phyloP scores from a whole-genome alignment of 2,113 vertebrate species.

The Brachyistius frenatus region DNA sequence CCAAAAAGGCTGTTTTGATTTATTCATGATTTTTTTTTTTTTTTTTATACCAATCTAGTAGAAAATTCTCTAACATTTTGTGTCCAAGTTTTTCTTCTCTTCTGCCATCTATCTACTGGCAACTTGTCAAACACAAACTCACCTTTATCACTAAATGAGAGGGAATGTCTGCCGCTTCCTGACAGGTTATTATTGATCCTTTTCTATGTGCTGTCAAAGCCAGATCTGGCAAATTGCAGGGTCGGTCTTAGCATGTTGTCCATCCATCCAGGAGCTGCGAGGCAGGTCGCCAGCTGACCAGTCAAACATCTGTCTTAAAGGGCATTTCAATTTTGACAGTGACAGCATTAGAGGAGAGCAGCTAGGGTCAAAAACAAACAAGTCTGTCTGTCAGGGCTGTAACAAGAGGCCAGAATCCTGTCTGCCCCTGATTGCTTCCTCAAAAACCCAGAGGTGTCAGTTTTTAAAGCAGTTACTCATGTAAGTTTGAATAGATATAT shows the following conservation, averaged over 20 bases:
- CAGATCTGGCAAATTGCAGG: conserved; percentile 70
- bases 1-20: conserved; percentile 24
- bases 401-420: conserved; percentile 36
- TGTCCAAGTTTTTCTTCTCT: conserved; percentile 8
- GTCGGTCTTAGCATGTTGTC: conserved; percentile 67
- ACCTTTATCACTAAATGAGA: conserved; percentile 68
- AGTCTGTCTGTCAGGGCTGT: conserved; percentile 54
- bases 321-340: conserved; percentile 74
- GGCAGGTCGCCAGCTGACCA: conserved; percentile 70
- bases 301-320: conserved; percentile 72
- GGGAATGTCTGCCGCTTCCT: conserved; percentile 61
- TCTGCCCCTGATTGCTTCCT: conserved; percentile 44
- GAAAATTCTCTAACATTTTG: conserved; percentile 39
- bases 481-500: conserved; percentile 30
- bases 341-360: conserved; percentile 62
- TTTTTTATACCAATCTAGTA: conserved; percentile 21
- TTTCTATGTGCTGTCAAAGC: conserved; percentile 76
- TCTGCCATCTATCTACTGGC: conserved; percentile 32
- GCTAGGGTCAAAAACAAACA: conserved; percentile 63
- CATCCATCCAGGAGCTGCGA: conserved; percentile 64
- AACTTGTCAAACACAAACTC: conserved; percentile 51
- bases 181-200: conserved; percentile 81
- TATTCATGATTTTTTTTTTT: conserved; percentile 24
- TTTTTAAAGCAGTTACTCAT: conserved; percentile 41
- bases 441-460: conserved; percentile 34